Conservation (phyloP, 2,113 vertebrate genomes). For the Aramus guarauna region DNA sequence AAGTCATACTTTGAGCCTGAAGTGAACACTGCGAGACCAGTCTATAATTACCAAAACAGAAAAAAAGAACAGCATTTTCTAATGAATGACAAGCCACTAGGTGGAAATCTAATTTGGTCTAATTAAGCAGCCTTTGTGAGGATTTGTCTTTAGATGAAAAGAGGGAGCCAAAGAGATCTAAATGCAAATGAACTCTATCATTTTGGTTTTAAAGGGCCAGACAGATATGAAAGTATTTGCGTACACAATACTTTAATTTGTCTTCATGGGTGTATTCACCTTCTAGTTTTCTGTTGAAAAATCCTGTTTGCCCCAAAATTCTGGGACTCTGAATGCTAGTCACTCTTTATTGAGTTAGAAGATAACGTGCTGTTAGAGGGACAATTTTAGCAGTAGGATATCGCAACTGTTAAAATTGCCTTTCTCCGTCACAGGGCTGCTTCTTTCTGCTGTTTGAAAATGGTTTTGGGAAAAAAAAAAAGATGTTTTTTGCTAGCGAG, state of each 20-base stretch:
- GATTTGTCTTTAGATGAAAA: conserved; percentile 82
- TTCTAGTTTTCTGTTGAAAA: not conserved
- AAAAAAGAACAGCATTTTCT: conserved; percentile 76
- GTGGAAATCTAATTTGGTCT: conserved; percentile 84
- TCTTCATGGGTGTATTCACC: not conserved
- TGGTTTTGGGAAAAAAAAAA: not conserved
- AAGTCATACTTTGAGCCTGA: conserved; percentile 47
- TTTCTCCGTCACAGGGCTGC: not conserved
- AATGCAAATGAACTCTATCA: conserved; percentile 78
- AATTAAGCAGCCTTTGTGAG: conserved; percentile 85
- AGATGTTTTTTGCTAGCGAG: not conserved
- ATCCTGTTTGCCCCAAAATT: not conserved
- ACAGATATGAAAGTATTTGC: not conserved
- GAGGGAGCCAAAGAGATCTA: conserved; percentile 76
- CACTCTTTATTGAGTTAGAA: not conserved
- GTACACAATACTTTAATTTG: not conserved
- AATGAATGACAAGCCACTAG: conserved; percentile 81
- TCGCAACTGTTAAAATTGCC: not conserved
- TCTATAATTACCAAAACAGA: conserved; percentile 74
- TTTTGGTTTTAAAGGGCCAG: conserved; percentile 73
- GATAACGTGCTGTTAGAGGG: not conserved
- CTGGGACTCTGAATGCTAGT: not conserved
- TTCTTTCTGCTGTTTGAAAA: not conserved
- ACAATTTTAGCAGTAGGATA: not conserved
- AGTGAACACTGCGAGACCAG: conserved; percentile 46